Base-by-base conservation (phyloP, 2,797 vertebrate genomes). In the Acanthis flammea region DNA sequence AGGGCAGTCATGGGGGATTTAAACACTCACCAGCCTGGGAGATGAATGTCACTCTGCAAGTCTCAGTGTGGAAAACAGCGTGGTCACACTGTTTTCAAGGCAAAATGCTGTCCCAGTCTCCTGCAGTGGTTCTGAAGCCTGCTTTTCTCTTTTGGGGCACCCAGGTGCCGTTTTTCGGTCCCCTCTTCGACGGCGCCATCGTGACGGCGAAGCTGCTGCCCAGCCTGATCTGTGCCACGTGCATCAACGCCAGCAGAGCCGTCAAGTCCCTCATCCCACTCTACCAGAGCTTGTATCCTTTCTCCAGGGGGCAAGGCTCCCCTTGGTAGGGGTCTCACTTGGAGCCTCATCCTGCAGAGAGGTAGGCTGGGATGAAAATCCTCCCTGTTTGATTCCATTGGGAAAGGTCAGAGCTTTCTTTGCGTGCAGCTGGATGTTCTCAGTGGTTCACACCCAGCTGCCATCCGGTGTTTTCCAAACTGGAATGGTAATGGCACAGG, bases 241-340 rank as follows among this genome's bases (percentile, higher is more conserved):
- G 99, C 97, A 99, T 99, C 98, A 99, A 99, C 6, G 99, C 99
- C 98, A 99, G 99, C 98, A 98, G 99, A 98, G 99, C 99, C 2
- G 98, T 99, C 97, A 99, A 99, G 97, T 99, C 99, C 67, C 98
- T 99, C 73, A 98, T 99, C 96, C 99, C 99, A 0, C 99, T 99
- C 84, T 99, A 99, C 98, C 99, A 99, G 98, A 99, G 98, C 98
- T 99, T 99, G 99, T 99, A 99, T 99, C 99, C 98, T 99, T 99
- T 98, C 28, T 90, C 48, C 54, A 12, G 7, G 18, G 74, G 63
- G 11, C 72, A 50, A 28, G 42, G 60, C 55, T 73, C 23, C 68
- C 73, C 50, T 18, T 14, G 62, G 42, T 58, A 48, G 71, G 58
- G 83, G 27, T 54, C 61, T 66, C 53, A 9, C 28, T 79, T 65